These are phyloP conservation scores for Morus bassanus DNA, from an alignment of 2,797 vertebrate species.

Conservation along the genomic window DNA sequence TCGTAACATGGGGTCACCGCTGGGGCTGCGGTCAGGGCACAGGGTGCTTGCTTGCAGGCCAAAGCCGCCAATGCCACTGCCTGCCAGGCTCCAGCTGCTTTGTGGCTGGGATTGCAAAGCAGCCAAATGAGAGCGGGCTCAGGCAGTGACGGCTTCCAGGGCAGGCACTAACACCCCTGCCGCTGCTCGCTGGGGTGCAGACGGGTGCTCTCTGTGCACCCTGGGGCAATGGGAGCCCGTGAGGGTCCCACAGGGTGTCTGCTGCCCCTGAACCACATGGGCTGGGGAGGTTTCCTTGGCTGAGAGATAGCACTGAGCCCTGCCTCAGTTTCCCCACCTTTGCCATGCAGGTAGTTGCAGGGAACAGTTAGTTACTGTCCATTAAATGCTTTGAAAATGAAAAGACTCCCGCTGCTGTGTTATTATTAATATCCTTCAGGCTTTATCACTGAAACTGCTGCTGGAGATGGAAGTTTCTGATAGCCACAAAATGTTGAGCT, in stretches of 20 bases:
- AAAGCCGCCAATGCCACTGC: rapidly evolving
- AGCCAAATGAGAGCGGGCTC: not conserved
- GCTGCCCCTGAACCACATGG: not conserved
- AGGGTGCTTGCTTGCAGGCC: rapidly evolving
- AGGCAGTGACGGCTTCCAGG: not conserved
- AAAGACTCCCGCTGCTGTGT: not conserved
- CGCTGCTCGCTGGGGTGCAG: rapidly evolving
- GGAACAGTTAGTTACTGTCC: not conserved
- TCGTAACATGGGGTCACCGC: rapidly evolving
- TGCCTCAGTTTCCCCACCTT: not conserved
- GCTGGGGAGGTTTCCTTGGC: not conserved
- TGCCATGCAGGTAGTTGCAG: not conserved
- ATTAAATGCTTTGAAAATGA: not conserved
- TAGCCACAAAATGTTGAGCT: not conserved
- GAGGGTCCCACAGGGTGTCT: not conserved
- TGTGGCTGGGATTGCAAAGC: not conserved
- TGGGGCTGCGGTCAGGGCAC: not conserved
- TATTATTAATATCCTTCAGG: not conserved
- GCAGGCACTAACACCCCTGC: not conserved
- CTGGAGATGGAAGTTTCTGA: not conserved
- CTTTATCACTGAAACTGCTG: not conserved
- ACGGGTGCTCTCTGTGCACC: not conserved
- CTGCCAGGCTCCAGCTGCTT: rapidly evolving
- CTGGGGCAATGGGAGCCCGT: rapidly evolving
- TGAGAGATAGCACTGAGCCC: not conserved